Evolutionary conservation across 2,113 vertebrate species (phyloP).

Genomic region (Equus quagga): DNA sequence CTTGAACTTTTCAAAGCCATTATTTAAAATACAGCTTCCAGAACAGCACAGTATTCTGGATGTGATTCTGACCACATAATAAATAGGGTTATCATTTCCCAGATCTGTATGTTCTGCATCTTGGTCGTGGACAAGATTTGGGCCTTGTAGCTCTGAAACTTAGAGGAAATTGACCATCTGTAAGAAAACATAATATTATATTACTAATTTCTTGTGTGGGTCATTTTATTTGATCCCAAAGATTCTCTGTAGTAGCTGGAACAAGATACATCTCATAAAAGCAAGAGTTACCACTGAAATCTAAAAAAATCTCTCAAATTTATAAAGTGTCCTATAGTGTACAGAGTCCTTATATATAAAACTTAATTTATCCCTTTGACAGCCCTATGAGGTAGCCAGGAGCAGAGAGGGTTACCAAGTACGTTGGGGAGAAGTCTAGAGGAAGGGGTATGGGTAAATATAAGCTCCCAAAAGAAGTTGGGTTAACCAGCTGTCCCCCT

Average conservation of each 20-base stretch:
- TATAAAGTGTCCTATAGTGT: background rate
- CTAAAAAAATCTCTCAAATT: background rate
- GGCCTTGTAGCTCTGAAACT: background rate
- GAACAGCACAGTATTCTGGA: background rate
- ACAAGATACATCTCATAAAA: background rate
- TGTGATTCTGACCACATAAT: background rate
- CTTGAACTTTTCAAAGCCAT: background rate
- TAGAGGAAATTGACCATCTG: background rate
- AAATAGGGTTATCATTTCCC: constrained; percentile 21
- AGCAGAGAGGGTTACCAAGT: background rate
- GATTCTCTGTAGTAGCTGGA: background rate
- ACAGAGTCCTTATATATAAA: background rate
- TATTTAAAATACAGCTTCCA: constrained; percentile 35
- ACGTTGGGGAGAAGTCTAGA: background rate
- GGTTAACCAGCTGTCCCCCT: constrained; percentile 19
- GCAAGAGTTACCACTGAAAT: constrained; percentile 11
- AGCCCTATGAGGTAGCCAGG: background rate
- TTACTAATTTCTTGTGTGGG: background rate
- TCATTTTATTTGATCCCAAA: constrained; percentile 46
- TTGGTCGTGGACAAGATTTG: background rate
- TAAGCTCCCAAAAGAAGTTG: background rate
- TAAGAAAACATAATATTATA: background rate
- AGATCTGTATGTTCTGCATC: background rate
- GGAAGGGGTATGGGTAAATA: background rate
- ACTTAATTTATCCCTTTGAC: background rate